Evolutionary conservation across 2,797 vertebrate genomes (phyloP).

Genomic region (Octomys mimax): DNA sequence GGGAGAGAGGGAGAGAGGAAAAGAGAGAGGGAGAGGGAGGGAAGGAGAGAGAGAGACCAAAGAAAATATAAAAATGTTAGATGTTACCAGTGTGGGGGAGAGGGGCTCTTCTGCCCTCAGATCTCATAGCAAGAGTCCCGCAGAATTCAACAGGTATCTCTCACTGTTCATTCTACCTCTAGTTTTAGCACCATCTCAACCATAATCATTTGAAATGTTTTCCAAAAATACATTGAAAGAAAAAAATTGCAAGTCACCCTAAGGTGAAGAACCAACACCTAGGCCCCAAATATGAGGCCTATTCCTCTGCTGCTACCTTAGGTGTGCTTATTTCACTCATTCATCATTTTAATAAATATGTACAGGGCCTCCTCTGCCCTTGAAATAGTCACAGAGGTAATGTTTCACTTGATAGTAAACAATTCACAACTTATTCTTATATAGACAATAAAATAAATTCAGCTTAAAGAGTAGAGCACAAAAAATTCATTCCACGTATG

Average conservation of each 20-base stretch:
- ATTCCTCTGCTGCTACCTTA: constrained; percentile 4
- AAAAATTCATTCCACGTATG: constrained; percentile 63
- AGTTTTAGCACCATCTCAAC: constrained; percentile 34
- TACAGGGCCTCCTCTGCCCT: constrained; percentile 22
- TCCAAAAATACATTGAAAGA: constrained; percentile 47
- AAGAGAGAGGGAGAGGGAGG: too few species aligned
- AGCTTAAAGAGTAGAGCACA: constrained; percentile 58
- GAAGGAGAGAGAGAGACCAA: background rate
- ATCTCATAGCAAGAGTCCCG: constrained; percentile 40
- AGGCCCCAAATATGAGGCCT: background rate
- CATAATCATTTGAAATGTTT: constrained; percentile 53
- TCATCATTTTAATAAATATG: constrained; percentile 48
- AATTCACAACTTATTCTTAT: constrained; percentile 57
- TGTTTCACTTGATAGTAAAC: constrained; percentile 44
- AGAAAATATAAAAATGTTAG: background rate
- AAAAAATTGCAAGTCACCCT: background rate
- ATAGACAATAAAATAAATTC: constrained; percentile 62
- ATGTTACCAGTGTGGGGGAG: background rate
- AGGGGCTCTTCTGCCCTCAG: background rate
- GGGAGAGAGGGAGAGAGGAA: background rate
- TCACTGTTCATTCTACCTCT: constrained; percentile 5
- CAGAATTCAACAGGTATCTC: constrained; percentile 39
- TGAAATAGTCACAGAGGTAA: constrained; percentile 47
- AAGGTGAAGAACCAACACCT: background rate
- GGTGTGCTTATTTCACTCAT: constrained; percentile 46